Evolutionary conservation across 2,113 vertebrate genomes (phyloP).

Genomic region (Chloebia gouldiae): DNA sequence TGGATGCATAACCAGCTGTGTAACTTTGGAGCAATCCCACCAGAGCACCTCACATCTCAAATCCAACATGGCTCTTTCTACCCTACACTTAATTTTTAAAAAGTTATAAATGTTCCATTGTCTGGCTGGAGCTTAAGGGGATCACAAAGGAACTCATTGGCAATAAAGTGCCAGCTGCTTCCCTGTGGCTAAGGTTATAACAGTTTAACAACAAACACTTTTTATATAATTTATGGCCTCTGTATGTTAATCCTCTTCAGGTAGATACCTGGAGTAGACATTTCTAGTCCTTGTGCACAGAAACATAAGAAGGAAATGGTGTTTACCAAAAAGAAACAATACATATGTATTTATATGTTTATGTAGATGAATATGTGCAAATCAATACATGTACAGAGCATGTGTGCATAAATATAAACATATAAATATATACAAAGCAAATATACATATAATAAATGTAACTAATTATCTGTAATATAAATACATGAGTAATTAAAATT

Average conservation of each 20-base stretch:
- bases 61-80: neutral
- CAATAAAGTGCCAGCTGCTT: constrained; percentile 65
- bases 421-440: neutral
- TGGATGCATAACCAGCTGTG: neutral
- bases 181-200: constrained; percentile 54
- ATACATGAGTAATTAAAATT: neutral
- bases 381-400: neutral
- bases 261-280: neutral
- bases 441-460: neutral
- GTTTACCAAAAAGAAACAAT: neutral
- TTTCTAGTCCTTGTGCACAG: neutral
- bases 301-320: neutral
- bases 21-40: neutral
- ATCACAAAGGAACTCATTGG: constrained; percentile 14
- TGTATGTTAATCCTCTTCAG: constrained; percentile 16
- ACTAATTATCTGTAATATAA: too few relatives aligned
- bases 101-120: constrained; percentile 13
- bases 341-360: neutral
- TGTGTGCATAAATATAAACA: rapidly evolving
- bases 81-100: constrained; percentile 36
- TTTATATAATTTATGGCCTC: constrained; percentile 28
- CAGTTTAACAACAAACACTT: constrained; percentile 45
- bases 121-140: constrained; percentile 47
- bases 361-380: neutral
- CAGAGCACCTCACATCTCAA: neutral